Base-by-base conservation (phyloP, 1,140 invertebrate species). In the Vollenhovia emeryi region DNA sequence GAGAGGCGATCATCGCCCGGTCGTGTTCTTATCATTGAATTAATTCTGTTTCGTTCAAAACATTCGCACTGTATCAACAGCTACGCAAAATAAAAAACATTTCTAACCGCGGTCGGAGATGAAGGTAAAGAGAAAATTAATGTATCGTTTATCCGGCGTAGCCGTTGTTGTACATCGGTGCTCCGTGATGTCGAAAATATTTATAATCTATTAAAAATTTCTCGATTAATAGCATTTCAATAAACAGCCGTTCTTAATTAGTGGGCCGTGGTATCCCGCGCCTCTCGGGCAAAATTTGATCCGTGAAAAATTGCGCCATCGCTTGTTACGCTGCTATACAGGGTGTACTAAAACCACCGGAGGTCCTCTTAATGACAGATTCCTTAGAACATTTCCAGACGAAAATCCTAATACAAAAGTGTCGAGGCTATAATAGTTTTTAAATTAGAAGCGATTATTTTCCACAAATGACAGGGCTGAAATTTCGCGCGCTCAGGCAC, bases 41-140 rank as follows among this genome's bases (percentile, higher is more conserved):
- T 36, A 36, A 18, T 82, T 82, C 5, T 45, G 45, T 43, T 52
- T 80, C 0, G 18, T 43, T 36, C 36, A 15, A 69, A 68, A 9
- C 15, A n/a, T 15, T 13, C 21, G 9, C 13, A 21, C 5, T 50
- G 36, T 21, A 66, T 52, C 21, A 15, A 24, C 15, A 68, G 8
- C 0, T 11, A 11, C 52, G 13, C 13, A 21, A 30, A 36, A 40
- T 24, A 64, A 62, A 48, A 78, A 40, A 55, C n/a, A 8, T 57
- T 82, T 71, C 24, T n/a, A 30, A 18, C 13, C 13, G 36, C 6
- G 40, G 4, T 45, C 57, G 21, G 8, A 43, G n/a, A 30, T 82
- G 24, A 71, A 80, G 24, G 30, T 57, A n/a, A 68, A 45, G 59
- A 73, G 24, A 68, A 45, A 73, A 73, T 45, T 57, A 30, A 52